Evolutionary conservation across 2,888 invertebrate genomes (phyloP), one percentile per base, ranked within the genome.

Genomic region (Parapristionchus giblindavisi): DNA sequence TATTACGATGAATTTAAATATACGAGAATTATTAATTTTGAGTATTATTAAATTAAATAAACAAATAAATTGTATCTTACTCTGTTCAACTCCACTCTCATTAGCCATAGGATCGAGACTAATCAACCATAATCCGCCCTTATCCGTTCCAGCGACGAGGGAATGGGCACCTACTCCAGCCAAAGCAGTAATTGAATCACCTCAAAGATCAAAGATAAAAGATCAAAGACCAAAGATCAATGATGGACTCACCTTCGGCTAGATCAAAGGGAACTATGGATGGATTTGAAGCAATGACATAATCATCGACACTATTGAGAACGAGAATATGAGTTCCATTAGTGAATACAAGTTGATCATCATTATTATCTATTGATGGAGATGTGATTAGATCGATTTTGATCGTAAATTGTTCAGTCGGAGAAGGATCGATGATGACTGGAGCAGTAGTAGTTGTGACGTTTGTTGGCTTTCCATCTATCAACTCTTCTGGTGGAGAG

Each of bases 111-210:
- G 21, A 36, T 68, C 68, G 32, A 68, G 52, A 34, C 34, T n/a
- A 6, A 71, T n/a, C 71, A 71, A 27, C 71, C 71, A 71, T 27
- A 71, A 43, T 56, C 56, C 71, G 4, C 71, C 71, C n/a, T 71
- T 71, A 38, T 71, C 71, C 8, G 71, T 71, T 71, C 71, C 71
- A 29, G 27, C 32, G 21, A 71, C 71, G 21, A 71, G 38, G 6
- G 40, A 40, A 21, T 36, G 38, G 2, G 27, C 29, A 17, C 56
- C 40, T 3, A 65, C 63, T 32, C 63, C 63, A 8, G 63, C 27
- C 4, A 65, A 43, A 27, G 63, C 63, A 27, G 63, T 65, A 21
- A 65, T 65, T 29, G 63, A 65, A 43, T 65, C 63, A 43, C n/a
- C n/a, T n/a, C n/a, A n/a, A n/a, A n/a, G n/a, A n/a, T n/a, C n/a